Evolutionary conservation across 92 coral and sea anemone species (phyloP).

Genomic region (Palythoa caribaeorum): DNA sequence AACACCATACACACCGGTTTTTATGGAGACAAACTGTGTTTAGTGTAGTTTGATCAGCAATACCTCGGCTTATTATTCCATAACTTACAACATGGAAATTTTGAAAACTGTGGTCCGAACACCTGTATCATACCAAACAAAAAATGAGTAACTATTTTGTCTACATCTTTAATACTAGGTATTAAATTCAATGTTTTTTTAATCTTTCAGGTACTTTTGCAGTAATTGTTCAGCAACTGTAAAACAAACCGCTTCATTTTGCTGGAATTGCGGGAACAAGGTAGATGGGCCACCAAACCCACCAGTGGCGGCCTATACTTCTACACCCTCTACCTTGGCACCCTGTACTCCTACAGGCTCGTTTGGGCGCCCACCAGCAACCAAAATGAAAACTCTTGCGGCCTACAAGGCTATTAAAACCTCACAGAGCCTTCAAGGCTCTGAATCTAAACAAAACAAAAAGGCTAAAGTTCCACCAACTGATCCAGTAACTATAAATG

Average conservation of each 20-base stretch:
- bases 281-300: constrained; percentile 13
- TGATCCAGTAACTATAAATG: constrained; percentile 12
- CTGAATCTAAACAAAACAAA: constrained; percentile 6
- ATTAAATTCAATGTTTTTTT: no score
- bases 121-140: no score
- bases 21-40: no score
- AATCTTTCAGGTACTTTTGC: constrained; percentile 8
- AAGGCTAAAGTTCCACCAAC: constrained; percentile 22
- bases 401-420: constrained; percentile 26
- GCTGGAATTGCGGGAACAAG: constrained; percentile 14
- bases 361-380: constrained; percentile 27
- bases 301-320: neutral
- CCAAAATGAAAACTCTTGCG: constrained; percentile 16
- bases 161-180: no score
- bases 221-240: constrained; percentile 17
- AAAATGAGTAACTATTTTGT: no score
- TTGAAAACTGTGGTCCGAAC: no score
- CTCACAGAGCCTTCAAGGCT: constrained; percentile 12
- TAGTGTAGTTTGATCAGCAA: no score
- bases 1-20: no score
- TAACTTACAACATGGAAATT: no score
- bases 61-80: no score
- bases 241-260: constrained; percentile 8
- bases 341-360: constrained; percentile 11
- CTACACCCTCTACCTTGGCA: neutral